Percentiles rank a stretch among this genome's conserved stretches.
Evolutionary conservation across 2,797 vertebrate species (phyloP).

Genomic region (Pangasius djambal): DNA sequence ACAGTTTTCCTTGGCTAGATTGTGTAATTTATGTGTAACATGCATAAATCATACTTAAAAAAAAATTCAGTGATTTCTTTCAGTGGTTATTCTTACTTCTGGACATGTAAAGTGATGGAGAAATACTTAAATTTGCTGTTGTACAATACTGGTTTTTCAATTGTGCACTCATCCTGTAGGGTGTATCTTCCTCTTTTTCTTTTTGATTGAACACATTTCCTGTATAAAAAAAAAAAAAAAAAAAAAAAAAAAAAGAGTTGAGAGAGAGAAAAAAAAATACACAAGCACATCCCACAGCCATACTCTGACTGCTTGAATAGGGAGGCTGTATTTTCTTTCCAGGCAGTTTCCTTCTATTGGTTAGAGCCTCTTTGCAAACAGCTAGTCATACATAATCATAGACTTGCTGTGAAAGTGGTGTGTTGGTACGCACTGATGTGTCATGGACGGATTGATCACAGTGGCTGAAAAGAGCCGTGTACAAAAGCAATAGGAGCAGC

Average conservation of each 20-base stretch:
- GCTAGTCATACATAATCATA: slow-evolving; percentile 48
- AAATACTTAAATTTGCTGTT: background rate
- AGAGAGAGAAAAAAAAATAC: background rate
- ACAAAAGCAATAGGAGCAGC: slow-evolving; percentile 27
- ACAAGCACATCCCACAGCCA: background rate
- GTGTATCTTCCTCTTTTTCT: slow-evolving; percentile 31
- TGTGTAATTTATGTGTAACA: background rate
- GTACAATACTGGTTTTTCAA: background rate
- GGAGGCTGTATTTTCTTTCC: slow-evolving; percentile 13
- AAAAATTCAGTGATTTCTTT: background rate
- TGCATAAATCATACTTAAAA: background rate
- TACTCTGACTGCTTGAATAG: slow-evolving; percentile 15
- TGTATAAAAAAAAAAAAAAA: background rate
- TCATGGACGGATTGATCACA: slow-evolving; percentile 30
- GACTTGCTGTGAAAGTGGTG: slow-evolving; percentile 42
- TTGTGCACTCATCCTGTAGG: slow-evolving; percentile 2
- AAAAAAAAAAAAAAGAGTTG: background rate
- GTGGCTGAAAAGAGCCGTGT: slow-evolving; percentile 21
- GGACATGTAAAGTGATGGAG: background rate
- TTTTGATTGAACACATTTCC: slow-evolving; percentile 27
- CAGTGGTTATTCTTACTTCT: background rate
- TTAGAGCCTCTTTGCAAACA: slow-evolving; percentile 38
- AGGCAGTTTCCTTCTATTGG: slow-evolving; percentile 17
- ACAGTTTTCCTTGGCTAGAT: background rate
- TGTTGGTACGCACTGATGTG: slow-evolving; percentile 35